Conservation (phyloP, 2,888 invertebrate genomes). For the Caenorhabditis zanzibari region DNA sequence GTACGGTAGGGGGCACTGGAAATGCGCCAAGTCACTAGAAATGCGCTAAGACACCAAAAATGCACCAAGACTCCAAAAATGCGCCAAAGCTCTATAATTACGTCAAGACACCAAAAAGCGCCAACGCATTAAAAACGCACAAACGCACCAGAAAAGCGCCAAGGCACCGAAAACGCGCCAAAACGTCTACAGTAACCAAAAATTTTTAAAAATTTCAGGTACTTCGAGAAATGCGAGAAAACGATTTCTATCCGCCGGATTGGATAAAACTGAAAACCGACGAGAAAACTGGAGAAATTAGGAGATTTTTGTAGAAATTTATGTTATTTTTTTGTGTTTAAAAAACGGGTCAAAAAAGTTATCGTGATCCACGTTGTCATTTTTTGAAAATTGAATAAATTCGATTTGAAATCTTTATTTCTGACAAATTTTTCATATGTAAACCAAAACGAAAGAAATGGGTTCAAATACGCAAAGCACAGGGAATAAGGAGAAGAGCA, state of each 20-base stretch:
- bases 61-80: neutral
- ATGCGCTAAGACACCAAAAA: neutral
- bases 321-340: neutral
- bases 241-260: constrained; percentile 62
- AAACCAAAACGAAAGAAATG: constrained; percentile 27
- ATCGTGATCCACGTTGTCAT: neutral
- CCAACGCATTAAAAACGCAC: neutral
- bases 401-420: too few species aligned
- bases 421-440: constrained; percentile 5
- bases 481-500: neutral
- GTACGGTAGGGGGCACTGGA: constrained; percentile 36
- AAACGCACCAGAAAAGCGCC: too few species aligned
- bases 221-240: constrained; percentile 47
- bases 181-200: constrained; percentile 9
- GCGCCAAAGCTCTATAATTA: too few species aligned
- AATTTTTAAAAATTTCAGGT: constrained; percentile 45
- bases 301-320: neutral
- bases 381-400: neutral
- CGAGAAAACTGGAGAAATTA: neutral
- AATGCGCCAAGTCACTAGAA: neutral
- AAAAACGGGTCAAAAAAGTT: neutral
- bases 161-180: neutral
- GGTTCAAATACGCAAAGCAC: constrained; percentile 15
- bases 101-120: neutral
- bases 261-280: constrained; percentile 60